Base-by-base conservation (phyloP, 2,797 vertebrate species). In the Oreortyx pictus region DNA sequence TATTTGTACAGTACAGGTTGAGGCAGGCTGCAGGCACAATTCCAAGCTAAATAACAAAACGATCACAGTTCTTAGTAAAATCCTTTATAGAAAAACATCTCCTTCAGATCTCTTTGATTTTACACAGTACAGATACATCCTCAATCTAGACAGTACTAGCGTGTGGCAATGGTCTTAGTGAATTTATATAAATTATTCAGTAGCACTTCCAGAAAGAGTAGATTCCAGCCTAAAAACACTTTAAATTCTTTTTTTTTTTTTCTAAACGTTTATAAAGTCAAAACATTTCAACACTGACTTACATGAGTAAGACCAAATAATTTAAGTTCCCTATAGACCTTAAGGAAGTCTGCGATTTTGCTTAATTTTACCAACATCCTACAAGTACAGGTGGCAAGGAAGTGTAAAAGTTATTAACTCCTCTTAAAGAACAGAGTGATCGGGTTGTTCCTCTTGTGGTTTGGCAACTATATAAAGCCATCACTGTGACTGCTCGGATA, bases 1-100 rank as follows among this genome's bases (percentile, higher is more conserved):
- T 47, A 46, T 47, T 75, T 89, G 27, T 72, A 85, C 15, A 90
- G 24, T 18, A 89, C 13, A 7, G 77, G 31, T 47, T 87, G 43
- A 83, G 47, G 74, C 86, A 82, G 54, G 71, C 75, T 91, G 57
- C 49, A 86, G 65, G 61, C 59, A 83, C 54, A 90, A 66, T 33
- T 89, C n/a, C 19, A 76, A 90, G 39, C 62, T 56, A 89, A 87
- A 70, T 56, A 72, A 54, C 65, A 89, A 62, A 46, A 59, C 31
- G 54, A 60, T 50, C 56, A 68, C 3, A 19, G 49, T 17, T 62
- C 7, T 52, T 85, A 72, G 68, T 85, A 88, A 85, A 89, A 80
- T 62, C 33, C 11, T 68, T 90, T 90, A 64, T 14, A 92, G 62
- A 5, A 78, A 37, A 95, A 86, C 16, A 62, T 27, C 82, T 89